Base-by-base conservation (phyloP, 2,888 invertebrate species). In the Ormia ochracea region DNA sequence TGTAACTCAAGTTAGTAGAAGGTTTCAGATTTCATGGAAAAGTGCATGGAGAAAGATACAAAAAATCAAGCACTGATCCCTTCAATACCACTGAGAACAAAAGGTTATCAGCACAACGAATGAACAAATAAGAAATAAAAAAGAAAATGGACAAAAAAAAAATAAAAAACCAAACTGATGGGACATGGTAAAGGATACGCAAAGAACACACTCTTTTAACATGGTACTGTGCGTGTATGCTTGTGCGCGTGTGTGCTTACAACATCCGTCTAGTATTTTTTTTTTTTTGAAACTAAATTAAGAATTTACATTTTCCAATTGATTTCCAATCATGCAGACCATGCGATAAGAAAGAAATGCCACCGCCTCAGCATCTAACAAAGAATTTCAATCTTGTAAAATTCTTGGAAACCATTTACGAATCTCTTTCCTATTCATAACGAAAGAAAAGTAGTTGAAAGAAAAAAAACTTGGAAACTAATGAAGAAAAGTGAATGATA, bases 1-100 rank as follows among this genome's bases (percentile, higher is more conserved):
- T 76, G 80, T 76, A 78, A 73, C 81, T 81, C 54, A 82, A 82
- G 78, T 83, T 83, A 83, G 83, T 85, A 84, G 84, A 86, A 84
- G 87, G 87, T 87, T 85, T 87, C 87, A 72, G 81, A 86, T 86
- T 86, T 85, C 86, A 86, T 83, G 82, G 82, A 82, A 83, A 80
- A 72, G 82, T 81, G 78, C 76, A 75, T 48, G 78, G 74, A 45
- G 36, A 77, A 58, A 54, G 75, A 78, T 81, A 77, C 63, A 70
- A 81, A 74, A n/a, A 74, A 74, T 74, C 73, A 69, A 74, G 69
- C 61, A 74, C 65, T 74, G 77, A 76, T 74, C 73, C 77, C 65
- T 50, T 48, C 56, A 26, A 76, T 54, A 65, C 38, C 73, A 50
- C 41, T 43, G 56, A 65, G 43, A 74, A 81, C 78, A 74, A 78